Conservation (phyloP, 2,888 invertebrate genomes). For the Cephonodes hylas region DNA sequence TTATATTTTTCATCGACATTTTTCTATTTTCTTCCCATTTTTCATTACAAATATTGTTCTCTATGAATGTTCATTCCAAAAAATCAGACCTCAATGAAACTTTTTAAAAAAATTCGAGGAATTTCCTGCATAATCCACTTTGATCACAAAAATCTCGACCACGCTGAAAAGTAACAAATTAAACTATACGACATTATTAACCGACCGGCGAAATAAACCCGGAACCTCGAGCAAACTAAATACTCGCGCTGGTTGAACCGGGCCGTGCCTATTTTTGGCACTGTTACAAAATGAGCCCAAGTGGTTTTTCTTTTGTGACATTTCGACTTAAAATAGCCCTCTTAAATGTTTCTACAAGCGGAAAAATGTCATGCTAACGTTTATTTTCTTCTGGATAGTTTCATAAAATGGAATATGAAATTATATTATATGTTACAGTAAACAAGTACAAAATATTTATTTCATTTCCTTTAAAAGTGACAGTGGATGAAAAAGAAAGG, state of each 20-base stretch:
- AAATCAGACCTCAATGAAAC: no score
- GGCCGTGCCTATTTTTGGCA: neutral
- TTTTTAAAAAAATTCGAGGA: neutral
- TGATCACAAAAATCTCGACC: neutral
- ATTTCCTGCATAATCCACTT: neutral
- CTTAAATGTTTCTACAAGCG: slow-evolving; percentile 19
- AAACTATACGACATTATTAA: neutral
- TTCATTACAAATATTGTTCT: no score
- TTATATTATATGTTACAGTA: neutral
- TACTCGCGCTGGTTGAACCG: neutral
- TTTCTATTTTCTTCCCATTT: no score
- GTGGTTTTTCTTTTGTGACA: slow-evolving; percentile 1
- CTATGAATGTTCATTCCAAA: no score
- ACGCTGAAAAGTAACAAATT: neutral
- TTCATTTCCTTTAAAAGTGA: no score
- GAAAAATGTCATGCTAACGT: neutral
- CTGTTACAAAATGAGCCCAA: slow-evolving; percentile 11
- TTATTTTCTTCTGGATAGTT: no score
- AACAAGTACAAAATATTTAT: neutral
- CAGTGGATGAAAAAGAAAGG: no score
- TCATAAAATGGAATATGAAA: neutral
- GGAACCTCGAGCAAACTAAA: slow-evolving; percentile 6
- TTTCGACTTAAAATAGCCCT: slow-evolving; percentile 21
- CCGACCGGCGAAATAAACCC: neutral
- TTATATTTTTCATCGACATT: no score